These are phyloP conservation scores for Pluvianellus socialis DNA, from an alignment of 2,113 vertebrate species.

Conservation along the genomic window DNA sequence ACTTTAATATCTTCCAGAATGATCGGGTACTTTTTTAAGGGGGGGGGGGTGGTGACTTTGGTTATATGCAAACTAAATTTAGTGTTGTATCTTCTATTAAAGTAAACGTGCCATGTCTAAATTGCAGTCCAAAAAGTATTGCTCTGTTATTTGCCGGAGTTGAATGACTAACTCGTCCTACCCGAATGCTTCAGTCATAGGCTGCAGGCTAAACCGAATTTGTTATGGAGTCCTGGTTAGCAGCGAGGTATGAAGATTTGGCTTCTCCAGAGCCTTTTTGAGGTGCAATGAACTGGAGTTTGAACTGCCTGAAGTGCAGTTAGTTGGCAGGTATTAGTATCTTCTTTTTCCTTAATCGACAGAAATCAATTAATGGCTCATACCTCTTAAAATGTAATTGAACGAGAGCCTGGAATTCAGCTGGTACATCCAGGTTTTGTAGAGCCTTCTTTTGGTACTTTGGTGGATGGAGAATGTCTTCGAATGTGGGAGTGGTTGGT, in stretches of 20 bases:
- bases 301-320: not conserved
- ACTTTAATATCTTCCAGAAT: not conserved
- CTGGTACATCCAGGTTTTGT: not conserved
- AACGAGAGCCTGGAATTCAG: not conserved
- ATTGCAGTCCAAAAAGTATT: not conserved
- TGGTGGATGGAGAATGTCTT: not conserved
- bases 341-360: not conserved
- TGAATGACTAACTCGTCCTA: not conserved
- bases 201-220: not conserved
- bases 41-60: not conserved
- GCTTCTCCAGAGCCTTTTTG: not conserved
- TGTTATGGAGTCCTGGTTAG: not conserved
- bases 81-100: not conserved
- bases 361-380: not conserved
- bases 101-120: not conserved
- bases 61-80: not conserved
- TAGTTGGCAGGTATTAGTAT: not conserved
- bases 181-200: not conserved
- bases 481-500: not conserved
- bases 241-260: not conserved
- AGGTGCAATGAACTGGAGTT: not conserved
- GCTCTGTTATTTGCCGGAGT: not conserved
- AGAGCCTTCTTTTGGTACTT: not conserved
- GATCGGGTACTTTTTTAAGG: not conserved
- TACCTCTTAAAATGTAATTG: not conserved